Evolutionary conservation across 1,140 invertebrate genomes (phyloP).

Genomic region (Orchestia grillus): DNA sequence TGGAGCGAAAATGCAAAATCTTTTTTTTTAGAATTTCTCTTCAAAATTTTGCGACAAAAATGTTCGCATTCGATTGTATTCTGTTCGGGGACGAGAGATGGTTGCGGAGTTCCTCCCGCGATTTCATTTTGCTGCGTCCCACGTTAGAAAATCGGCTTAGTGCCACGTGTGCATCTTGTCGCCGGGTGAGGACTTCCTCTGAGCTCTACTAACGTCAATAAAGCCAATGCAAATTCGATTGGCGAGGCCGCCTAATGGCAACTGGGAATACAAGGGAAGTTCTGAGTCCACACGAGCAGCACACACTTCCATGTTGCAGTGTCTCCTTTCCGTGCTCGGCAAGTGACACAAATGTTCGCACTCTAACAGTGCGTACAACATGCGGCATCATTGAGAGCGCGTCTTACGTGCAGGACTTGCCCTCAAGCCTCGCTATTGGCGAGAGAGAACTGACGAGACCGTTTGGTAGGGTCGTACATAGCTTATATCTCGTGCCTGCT

Average conservation of each 20-base stretch:
- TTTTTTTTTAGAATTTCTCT: background rate
- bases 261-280: conserved; percentile 30
- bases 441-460: background rate
- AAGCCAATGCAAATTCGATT: conserved; percentile 55
- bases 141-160: conserved; percentile 3
- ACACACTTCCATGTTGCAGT: background rate
- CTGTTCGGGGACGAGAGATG: background rate
- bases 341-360: background rate
- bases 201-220: conserved; percentile 32
- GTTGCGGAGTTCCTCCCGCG: background rate
- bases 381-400: background rate
- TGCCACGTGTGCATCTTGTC: background rate
- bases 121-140: background rate
- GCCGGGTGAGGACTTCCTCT: background rate
- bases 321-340: background rate
- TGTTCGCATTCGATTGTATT: background rate
- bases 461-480: background rate
- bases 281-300: background rate
- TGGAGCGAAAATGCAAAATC: background rate
- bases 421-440: background rate
- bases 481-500: background rate
- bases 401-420: background rate
- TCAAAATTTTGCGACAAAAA: background rate
- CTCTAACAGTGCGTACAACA: background rate
- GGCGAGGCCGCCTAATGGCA: conserved; percentile 19